phyloP scores from a whole-genome alignment of 2,888 invertebrate species.

The Lasioglossum marginatum region DNA sequence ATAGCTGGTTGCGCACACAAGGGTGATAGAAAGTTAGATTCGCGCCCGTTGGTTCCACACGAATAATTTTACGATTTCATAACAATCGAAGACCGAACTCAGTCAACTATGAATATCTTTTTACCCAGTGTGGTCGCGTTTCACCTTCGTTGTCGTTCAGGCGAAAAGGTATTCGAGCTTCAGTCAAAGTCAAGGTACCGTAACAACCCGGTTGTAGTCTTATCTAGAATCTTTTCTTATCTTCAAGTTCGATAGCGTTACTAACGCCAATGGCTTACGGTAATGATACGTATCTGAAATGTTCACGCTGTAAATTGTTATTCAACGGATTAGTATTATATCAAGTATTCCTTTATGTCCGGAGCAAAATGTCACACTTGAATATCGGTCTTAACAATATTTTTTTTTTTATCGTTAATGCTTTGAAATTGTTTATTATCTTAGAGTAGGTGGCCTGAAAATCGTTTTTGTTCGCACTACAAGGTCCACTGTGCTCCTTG shows the following conservation, averaged over 20 bases:
- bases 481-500: neutral
- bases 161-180: neutral
- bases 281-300: too few relatives aligned
- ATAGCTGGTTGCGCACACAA: neutral
- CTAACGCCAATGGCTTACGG: too few relatives aligned
- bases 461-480: neutral
- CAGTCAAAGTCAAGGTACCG: constrained; percentile 1
- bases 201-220: neutral
- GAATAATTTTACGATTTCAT: neutral
- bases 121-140: neutral
- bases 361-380: too few relatives aligned
- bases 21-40: neutral
- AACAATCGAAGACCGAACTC: neutral
- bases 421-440: too few relatives aligned
- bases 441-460: neutral
- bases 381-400: too few relatives aligned
- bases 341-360: neutral
- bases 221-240: neutral
- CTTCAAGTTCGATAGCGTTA: neutral
- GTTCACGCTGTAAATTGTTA: neutral
- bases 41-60: neutral
- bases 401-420: too few relatives aligned
- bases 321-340: neutral
- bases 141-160: neutral
- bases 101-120: neutral